A percentile compares a stretch with the other conserved stretches of the same genome.
Conservation (phyloP, 2,888 invertebrate genomes). For the Oscheius sp. region DNA sequence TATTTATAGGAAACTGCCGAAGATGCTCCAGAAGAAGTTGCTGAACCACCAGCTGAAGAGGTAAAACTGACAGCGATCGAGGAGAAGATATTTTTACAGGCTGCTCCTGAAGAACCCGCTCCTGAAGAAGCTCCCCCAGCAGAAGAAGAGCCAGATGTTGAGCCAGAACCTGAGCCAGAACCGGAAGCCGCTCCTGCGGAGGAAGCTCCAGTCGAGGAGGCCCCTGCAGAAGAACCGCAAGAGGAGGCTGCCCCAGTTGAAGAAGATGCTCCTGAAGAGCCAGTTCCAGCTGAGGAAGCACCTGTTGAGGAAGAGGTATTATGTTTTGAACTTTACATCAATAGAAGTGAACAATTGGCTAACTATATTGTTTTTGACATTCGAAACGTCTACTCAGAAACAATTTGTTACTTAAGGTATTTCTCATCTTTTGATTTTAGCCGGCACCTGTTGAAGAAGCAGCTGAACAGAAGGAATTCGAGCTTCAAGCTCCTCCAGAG, state of each 20-base stretch:
- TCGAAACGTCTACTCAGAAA: neutral
- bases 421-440: neutral
- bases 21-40: slow-evolving; percentile 29
- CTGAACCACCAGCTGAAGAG: slow-evolving; percentile 36
- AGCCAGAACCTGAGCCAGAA: slow-evolving; percentile 7
- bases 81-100: neutral
- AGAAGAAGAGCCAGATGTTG: slow-evolving; percentile 26
- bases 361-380: neutral
- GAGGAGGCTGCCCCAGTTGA: slow-evolving; percentile 26
- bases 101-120: slow-evolving; percentile 18
- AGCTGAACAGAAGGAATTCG: slow-evolving; percentile 52
- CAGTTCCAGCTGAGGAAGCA: slow-evolving; percentile 35
- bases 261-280: slow-evolving; percentile 24
- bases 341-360: slow-evolving; percentile 2
- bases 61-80: neutral
- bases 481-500: slow-evolving; percentile 67
- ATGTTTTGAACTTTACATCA: no score
- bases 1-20: slow-evolving; percentile 16
- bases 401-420: neutral
- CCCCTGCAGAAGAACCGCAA: slow-evolving; percentile 35
- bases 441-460: slow-evolving; percentile 19
- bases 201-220: slow-evolving; percentile 34
- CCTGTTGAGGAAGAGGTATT: slow-evolving; percentile 24
- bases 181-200: neutral
- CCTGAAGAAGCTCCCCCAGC: slow-evolving; percentile 36